These are phyloP conservation scores for Enteromius fasciolatus DNA, from an alignment of 2,797 vertebrate species.

Conservation along the genomic window DNA sequence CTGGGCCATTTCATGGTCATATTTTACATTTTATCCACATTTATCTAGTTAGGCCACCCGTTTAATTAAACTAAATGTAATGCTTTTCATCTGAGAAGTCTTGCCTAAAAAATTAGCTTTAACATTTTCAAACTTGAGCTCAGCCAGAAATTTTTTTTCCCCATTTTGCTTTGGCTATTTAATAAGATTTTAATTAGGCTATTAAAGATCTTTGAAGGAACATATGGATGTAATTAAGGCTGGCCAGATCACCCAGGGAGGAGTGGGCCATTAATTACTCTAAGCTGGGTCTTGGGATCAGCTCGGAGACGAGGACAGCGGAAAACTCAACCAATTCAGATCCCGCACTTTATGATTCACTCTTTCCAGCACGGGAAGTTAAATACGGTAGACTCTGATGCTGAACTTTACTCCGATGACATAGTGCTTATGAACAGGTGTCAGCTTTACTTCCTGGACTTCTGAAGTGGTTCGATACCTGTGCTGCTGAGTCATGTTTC, in stretches of 20 bases:
- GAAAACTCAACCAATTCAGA: slow-evolving; percentile 23
- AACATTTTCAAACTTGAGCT: slow-evolving; percentile 1
- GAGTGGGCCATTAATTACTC: slow-evolving; percentile 77
- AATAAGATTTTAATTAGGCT: slow-evolving; percentile 81
- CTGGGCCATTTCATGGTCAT: slow-evolving; percentile 68
- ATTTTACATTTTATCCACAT: slow-evolving; percentile 69
- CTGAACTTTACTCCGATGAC: slow-evolving; percentile 14
- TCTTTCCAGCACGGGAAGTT: slow-evolving; percentile 44
- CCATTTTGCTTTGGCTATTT: slow-evolving; percentile 73
- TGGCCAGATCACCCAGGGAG: slow-evolving; percentile 73
- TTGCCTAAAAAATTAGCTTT: slow-evolving; percentile 62
- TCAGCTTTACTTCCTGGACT: slow-evolving; percentile 2
- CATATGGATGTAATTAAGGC: slow-evolving; percentile 79
- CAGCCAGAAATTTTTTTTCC: slow-evolving; percentile 64
- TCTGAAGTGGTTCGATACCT: slow-evolving; percentile 18
- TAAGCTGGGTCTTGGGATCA: slow-evolving; percentile 71
- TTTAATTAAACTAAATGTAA: slow-evolving; percentile 63
- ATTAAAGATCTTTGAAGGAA: slow-evolving; percentile 78
- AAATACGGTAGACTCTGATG: background rate
- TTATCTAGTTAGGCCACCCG: slow-evolving; percentile 46
- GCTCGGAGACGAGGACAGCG: slow-evolving; percentile 61
- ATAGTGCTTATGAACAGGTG: slow-evolving; percentile 5
- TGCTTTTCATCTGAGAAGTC: slow-evolving; percentile 58
- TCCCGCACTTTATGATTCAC: slow-evolving; percentile 36
- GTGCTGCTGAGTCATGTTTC: slow-evolving; percentile 40